phyloP scores from a whole-genome alignment of 2,797 vertebrate genomes.

The Trichosurus vulpecula region DNA sequence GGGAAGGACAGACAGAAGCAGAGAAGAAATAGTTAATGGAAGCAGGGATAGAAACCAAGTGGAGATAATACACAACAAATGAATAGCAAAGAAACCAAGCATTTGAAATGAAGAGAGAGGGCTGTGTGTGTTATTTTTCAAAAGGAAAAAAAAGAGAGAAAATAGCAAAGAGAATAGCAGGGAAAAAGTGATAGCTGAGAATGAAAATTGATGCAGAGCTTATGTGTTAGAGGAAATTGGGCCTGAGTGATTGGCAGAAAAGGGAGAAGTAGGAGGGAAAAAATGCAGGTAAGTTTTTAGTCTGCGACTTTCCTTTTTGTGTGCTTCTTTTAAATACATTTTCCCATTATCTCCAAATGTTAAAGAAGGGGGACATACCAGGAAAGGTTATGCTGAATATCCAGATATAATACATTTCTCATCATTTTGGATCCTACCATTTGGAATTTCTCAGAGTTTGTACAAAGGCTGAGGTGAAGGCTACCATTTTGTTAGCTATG shows the following conservation, averaged over 20 bases:
- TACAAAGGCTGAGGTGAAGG: not conserved
- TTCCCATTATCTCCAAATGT: conserved; percentile 27
- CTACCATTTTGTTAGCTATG: not conserved
- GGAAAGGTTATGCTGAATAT: not conserved
- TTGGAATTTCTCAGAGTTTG: not conserved
- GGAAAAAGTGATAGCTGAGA: not conserved
- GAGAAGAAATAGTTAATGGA: not conserved
- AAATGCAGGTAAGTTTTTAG: conserved; percentile 3
- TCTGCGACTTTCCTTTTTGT: conserved; percentile 1
- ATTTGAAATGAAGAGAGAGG: conserved; percentile 32
- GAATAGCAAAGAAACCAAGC: not conserved
- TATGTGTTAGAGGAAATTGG: conserved; percentile 15
- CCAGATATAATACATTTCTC: not conserved
- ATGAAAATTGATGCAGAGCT: not conserved
- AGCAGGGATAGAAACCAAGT: not conserved
- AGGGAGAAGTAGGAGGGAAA: not conserved
- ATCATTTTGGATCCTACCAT: not conserved
- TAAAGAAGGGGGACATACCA: conserved; percentile 7
- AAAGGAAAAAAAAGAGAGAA: conserved; percentile 18
- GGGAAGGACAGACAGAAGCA: not conserved
- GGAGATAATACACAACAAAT: not conserved
- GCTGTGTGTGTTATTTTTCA: not conserved
- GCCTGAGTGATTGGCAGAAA: not conserved
- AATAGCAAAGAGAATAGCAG: not conserved
- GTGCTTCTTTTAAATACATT: conserved; percentile 26